Percentiles rank a stretch among this genome's conserved stretches.
These are phyloP conservation scores for Bathynomus jamesi DNA, from an alignment of 1,140 invertebrate genomes.

Conservation along the genomic window DNA sequence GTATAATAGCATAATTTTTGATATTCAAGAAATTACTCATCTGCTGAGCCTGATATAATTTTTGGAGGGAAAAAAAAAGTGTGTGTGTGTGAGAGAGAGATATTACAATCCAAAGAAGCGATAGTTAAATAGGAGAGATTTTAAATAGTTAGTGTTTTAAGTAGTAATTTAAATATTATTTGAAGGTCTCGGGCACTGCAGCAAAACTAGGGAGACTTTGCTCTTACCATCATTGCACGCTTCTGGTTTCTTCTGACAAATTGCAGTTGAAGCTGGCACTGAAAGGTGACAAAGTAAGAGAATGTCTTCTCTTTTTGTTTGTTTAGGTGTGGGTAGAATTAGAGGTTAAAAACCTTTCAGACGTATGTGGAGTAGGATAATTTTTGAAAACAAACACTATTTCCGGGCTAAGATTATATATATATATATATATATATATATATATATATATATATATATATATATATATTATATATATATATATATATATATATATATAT, in stretches of 20 bases:
- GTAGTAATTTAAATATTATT: background rate
- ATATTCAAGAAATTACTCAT: too few species aligned
- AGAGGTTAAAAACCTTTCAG: background rate
- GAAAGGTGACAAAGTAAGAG: slow-evolving; percentile 15
- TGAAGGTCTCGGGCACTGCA: slow-evolving; percentile 9
- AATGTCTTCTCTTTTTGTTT: background rate
- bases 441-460: background rate
- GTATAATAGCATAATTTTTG: too few species aligned
- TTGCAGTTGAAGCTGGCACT: slow-evolving; percentile 12
- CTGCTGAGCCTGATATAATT: too few species aligned
- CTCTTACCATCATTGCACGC: slow-evolving; percentile 15
- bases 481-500: too few species aligned
- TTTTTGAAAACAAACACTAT: background rate
- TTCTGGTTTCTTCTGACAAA: slow-evolving; percentile 5
- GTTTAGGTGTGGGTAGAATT: background rate
- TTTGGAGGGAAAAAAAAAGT: too few species aligned
- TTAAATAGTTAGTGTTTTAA: too few species aligned
- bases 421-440: background rate
- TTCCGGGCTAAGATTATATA: background rate
- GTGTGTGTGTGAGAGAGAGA: too few species aligned
- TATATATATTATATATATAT: background rate
- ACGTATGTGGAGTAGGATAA: background rate
- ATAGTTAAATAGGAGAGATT: too few species aligned
- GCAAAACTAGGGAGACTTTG: slow-evolving; percentile 4
- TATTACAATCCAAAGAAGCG: too few species aligned